phyloP scores from a whole-genome alignment of 2,797 vertebrate genomes.

The Cyclopterus lumpus region DNA sequence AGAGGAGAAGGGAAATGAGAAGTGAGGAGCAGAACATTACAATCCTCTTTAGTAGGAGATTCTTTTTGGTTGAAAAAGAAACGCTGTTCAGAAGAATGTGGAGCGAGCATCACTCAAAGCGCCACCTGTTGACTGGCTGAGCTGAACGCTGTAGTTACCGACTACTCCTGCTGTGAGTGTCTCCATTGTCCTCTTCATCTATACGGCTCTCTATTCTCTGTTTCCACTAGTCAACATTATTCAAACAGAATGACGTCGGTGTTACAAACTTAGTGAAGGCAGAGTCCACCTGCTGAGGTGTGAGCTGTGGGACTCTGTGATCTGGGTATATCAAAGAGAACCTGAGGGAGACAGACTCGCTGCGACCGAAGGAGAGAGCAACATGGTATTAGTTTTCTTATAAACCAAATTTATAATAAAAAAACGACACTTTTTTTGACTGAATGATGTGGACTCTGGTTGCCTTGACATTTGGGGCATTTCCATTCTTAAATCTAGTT shows the following conservation, averaged over 20 bases:
- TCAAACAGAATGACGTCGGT: conserved; percentile 43
- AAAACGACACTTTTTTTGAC: background rate
- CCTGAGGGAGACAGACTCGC: conserved; percentile 11
- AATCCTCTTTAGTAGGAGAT: background rate
- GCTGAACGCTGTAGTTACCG: background rate
- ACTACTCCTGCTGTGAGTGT: background rate
- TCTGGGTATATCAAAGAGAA: conserved; percentile 48
- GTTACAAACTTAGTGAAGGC: conserved; percentile 53
- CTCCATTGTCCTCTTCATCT: conserved; percentile 13
- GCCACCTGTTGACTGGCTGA: conserved; percentile 2
- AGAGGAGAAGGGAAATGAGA: background rate
- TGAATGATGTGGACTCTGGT: background rate
- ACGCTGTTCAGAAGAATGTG: background rate
- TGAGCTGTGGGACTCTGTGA: conserved; percentile 39
- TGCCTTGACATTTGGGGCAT: background rate
- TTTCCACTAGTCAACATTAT: conserved; percentile 40
- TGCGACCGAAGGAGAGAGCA: background rate
- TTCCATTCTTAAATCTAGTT: background rate
- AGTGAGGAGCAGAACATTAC: background rate
- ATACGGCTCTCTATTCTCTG: background rate
- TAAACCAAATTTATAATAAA: background rate
- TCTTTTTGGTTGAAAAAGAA: background rate
- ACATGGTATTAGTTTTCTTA: background rate
- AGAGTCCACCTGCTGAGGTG: conserved; percentile 40
- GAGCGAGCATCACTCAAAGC: background rate